Evolutionary conservation across 2,113 vertebrate genomes (phyloP).

Genomic region (Epinephelus lanceolatus): DNA sequence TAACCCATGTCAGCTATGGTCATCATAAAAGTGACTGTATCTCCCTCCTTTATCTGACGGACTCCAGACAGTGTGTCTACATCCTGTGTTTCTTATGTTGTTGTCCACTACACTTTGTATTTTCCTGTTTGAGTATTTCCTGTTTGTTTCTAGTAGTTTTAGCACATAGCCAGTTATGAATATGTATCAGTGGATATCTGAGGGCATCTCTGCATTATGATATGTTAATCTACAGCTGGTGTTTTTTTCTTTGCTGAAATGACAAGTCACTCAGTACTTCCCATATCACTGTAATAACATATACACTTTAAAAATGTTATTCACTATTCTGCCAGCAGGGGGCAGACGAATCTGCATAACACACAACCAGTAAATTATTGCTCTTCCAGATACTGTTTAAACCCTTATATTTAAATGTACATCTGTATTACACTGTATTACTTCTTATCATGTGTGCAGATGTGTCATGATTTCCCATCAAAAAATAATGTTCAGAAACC

Average conservation of each 20-base stretch:
- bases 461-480: neutral
- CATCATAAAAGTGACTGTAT: neutral
- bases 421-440: neutral
- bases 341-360: conserved; percentile 22
- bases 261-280: neutral
- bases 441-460: no score
- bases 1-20: conserved; percentile 26
- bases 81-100: neutral
- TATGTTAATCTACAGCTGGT: neutral
- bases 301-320: neutral
- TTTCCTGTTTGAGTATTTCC: neutral
- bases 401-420: neutral
- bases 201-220: neutral
- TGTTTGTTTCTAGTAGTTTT: neutral
- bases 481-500: neutral
- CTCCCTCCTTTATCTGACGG: conserved; percentile 7
- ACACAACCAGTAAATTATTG: neutral
- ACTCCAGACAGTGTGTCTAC: neutral
- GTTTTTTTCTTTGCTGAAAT: neutral
- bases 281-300: neutral
- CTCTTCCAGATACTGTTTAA: neutral
- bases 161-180: neutral
- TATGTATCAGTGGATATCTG: neutral
- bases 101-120: neutral
- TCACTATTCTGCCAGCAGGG: conserved; percentile 48